A percentile compares a stretch with the other conserved stretches of the same genome.
These are phyloP conservation scores for Apamea crenata DNA, from an alignment of 2,888 invertebrate genomes.

Conservation along the genomic window DNA sequence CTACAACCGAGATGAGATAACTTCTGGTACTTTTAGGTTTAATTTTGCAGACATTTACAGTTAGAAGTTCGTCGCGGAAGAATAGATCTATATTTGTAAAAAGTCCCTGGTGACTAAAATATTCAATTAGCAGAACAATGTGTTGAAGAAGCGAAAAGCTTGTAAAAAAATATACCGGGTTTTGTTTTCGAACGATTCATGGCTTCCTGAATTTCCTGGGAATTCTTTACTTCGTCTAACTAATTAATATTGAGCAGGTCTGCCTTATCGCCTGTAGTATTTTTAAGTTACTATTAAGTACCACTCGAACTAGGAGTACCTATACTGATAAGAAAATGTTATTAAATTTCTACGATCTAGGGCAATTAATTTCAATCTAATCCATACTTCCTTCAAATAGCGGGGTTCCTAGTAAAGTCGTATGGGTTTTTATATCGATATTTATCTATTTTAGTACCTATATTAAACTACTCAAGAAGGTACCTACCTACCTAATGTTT, in stretches of 20 bases:
- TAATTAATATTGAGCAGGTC: constrained; percentile 8
- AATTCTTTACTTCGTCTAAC: not conserved
- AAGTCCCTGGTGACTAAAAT: not conserved
- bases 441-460: not conserved
- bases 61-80: not conserved
- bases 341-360: constrained; percentile 16
- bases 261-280: constrained; percentile 20
- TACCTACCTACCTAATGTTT: not conserved
- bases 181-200: constrained; percentile 16
- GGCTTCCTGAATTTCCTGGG: constrained; percentile 20
- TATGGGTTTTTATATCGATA: not conserved
- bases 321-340: constrained; percentile 34
- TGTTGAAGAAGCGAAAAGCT: not conserved
- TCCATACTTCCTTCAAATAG: constrained; percentile 6
- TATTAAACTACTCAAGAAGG: not conserved
- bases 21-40: constrained; percentile 5
- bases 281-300: constrained; percentile 11
- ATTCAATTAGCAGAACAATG: constrained; percentile 2
- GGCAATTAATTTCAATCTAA: not conserved
- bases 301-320: not conserved
- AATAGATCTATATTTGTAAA: not conserved
- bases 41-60: not conserved
- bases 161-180: not conserved
- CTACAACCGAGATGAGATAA: constrained; percentile 2
- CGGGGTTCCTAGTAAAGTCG: too few relatives aligned